Evolutionary conservation across 1,140 invertebrate genomes (phyloP).

Genomic region (Ridgeia piscesae): DNA sequence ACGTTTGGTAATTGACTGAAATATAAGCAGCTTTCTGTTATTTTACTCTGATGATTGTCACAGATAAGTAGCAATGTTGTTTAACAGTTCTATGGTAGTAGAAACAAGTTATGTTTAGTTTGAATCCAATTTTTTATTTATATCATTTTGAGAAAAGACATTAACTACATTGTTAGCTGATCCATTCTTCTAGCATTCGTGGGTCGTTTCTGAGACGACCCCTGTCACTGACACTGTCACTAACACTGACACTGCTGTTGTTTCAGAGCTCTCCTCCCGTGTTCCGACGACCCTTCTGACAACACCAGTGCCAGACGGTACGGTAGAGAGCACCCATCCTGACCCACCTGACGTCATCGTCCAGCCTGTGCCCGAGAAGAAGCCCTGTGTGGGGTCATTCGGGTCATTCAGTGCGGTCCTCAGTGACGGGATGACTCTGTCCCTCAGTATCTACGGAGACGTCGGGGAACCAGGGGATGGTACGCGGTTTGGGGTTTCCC

Average conservation of each 20-base stretch:
- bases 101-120: too few species aligned
- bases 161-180: too few species aligned
- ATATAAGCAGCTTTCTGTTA: too few species aligned
- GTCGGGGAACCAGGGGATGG: constrained; percentile 38
- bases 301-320: not conserved
- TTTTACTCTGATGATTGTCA: too few species aligned
- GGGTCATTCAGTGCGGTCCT: constrained; percentile 50
- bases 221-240: not conserved
- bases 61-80: too few species aligned
- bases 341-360: not conserved
- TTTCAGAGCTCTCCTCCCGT: not conserved
- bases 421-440: constrained; percentile 51
- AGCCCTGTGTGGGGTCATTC: constrained; percentile 47
- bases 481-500: not conserved
- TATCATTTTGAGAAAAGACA: too few species aligned
- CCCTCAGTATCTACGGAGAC: constrained; percentile 52
- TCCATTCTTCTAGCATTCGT: not conserved
- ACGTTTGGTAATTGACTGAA: too few species aligned
- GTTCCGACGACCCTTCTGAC: not conserved
- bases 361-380: not conserved
- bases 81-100: too few species aligned
- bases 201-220: not conserved
- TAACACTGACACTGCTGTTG: not conserved
- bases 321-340: not conserved
- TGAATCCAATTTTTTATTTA: too few species aligned